These are phyloP conservation scores for Lamellibrachia satsuma DNA, from an alignment of 2,888 invertebrate species.

Conservation along the genomic window DNA sequence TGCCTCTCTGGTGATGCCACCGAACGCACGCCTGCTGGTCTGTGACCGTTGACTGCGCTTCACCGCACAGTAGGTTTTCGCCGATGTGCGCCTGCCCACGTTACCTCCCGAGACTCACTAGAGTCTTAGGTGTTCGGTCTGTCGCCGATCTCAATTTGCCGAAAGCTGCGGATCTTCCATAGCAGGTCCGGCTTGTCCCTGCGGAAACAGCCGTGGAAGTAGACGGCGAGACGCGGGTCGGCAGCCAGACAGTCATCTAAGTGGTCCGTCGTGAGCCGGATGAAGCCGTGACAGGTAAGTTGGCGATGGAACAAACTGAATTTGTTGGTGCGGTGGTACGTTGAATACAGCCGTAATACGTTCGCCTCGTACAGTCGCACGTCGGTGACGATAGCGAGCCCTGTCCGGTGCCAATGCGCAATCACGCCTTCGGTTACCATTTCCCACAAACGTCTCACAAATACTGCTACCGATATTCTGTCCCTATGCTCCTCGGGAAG, in stretches of 20 bases:
- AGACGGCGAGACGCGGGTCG: background rate
- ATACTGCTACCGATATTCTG: background rate
- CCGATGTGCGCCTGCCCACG: too few species aligned
- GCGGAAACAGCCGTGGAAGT: background rate
- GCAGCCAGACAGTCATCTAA: background rate
- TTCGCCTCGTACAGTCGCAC: background rate
- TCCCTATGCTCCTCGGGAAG: background rate
- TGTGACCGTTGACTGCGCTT: too few species aligned
- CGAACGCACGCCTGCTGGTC: background rate
- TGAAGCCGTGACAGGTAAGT: background rate
- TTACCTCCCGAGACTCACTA: background rate
- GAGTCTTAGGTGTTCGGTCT: background rate
- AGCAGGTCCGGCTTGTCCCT: constrained; percentile 5
- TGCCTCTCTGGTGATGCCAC: background rate
- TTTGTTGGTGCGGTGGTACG: background rate
- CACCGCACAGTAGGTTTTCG: too few species aligned
- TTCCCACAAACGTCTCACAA: background rate
- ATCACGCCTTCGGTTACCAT: background rate
- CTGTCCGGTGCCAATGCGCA: background rate
- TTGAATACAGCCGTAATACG: background rate
- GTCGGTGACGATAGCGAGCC: constrained; percentile 9
- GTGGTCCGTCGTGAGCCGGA: background rate
- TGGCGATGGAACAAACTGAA: constrained; percentile 3
- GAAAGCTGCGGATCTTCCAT: background rate
- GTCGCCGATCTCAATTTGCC: background rate